Evolutionary conservation across 1,140 invertebrate genomes (phyloP).

Genomic region (Drosophila insularis): DNA sequence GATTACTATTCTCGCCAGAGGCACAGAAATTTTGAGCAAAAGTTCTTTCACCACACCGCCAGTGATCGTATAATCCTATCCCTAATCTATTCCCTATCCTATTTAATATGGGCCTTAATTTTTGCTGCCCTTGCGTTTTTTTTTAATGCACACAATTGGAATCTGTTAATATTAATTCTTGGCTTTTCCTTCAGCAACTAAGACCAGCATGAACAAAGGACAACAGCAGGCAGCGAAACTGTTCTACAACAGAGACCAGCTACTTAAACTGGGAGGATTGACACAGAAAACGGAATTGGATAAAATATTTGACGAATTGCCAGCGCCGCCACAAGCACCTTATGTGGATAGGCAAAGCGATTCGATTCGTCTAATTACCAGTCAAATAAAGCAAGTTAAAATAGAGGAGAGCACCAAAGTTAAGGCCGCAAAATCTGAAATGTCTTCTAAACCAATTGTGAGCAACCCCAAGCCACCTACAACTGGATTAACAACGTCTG

Average conservation of each 20-base stretch:
- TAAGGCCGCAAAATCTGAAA: not conserved
- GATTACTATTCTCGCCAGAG: conserved; percentile 37
- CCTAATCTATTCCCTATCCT: not conserved
- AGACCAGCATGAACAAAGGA: conserved; percentile 28
- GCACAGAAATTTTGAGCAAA: conserved; percentile 42
- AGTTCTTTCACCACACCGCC: not conserved
- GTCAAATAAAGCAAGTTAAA: conserved; percentile 36
- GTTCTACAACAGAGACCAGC: conserved; percentile 49
- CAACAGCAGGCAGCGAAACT: conserved; percentile 22
- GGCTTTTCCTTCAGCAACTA: not conserved
- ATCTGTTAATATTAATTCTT: conserved; percentile 7
- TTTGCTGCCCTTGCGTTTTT: conserved; percentile 29
- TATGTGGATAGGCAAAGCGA: conserved; percentile 35
- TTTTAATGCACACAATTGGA: not conserved
- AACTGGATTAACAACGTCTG: not conserved
- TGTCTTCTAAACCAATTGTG: not conserved
- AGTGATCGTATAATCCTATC: too few species aligned
- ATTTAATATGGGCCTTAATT: conserved; percentile 8
- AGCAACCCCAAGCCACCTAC: too few species aligned
- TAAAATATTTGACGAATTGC: conserved; percentile 56
- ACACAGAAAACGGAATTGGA: conserved; percentile 44
- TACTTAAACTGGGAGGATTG: conserved; percentile 30
- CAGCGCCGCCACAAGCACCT: conserved; percentile 45
- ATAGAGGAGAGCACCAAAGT: not conserved
- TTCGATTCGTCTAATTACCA: conserved; percentile 25